Evolutionary conservation across 2,888 invertebrate genomes (phyloP).

Genomic region (Liodrosophila aerea): DNA sequence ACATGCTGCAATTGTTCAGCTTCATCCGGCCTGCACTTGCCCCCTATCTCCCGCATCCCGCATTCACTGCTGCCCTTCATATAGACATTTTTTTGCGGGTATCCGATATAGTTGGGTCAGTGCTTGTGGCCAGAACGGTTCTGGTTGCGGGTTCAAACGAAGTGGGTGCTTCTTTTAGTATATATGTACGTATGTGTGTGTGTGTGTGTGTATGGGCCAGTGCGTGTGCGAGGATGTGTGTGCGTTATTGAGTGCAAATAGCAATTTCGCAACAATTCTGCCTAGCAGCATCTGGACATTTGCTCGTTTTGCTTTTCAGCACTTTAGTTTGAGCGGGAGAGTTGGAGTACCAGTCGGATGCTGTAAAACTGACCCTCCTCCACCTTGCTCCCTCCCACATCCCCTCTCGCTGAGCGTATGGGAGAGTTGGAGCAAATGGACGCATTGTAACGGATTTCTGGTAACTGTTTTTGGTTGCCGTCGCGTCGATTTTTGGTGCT

Average conservation of each 20-base stretch:
- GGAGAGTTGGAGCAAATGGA: too few relatives aligned
- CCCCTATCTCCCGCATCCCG: neutral
- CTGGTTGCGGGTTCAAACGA: conserved; percentile 74
- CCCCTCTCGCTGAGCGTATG: too few relatives aligned
- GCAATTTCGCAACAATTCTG: conserved; percentile 79
- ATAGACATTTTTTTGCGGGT: conserved; percentile 76
- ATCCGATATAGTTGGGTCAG: conserved; percentile 81
- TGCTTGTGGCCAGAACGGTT: conserved; percentile 82
- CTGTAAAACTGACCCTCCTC: too few relatives aligned
- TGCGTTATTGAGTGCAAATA: conserved; percentile 81
- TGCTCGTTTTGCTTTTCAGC: conserved; percentile 73
- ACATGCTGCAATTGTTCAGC: conserved; percentile 73
- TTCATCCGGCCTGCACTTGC: conserved; percentile 28
- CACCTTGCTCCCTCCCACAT: too few relatives aligned
- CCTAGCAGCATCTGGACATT: conserved; percentile 64
- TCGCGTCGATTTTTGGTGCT: conserved; percentile 54
- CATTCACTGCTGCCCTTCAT: conserved; percentile 8
- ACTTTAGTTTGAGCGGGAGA: conserved; percentile 66
- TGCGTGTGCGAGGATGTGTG: conserved; percentile 41
- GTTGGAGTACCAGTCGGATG: neutral
- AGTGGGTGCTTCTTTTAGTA: conserved; percentile 33
- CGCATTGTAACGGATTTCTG: conserved; percentile 61
- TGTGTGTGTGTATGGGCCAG: neutral
- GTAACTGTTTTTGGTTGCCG: conserved; percentile 61
- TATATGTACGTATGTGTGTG: neutral